A percentile compares a stretch with the other conserved stretches of the same genome.
phyloP scores from a whole-genome alignment of 1,140 invertebrate genomes.

The Acyrthosiphon pisum region DNA sequence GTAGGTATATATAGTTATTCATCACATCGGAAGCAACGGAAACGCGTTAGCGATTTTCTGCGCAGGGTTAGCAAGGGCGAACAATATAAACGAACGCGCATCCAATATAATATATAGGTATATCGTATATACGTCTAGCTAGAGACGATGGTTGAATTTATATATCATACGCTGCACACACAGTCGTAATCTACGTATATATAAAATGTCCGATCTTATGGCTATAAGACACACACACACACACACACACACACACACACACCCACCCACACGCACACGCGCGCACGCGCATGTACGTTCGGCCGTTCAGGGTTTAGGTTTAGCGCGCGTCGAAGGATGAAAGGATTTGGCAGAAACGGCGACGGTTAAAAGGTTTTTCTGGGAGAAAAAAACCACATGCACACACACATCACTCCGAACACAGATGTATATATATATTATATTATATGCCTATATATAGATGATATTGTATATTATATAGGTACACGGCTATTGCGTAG shows the following conservation, averaged over 20 bases:
- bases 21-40: background rate
- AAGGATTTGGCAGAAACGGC: background rate
- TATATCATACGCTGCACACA: background rate
- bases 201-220: background rate
- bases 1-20: background rate
- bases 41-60: background rate
- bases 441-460: background rate
- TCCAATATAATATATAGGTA: background rate
- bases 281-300: background rate
- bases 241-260: background rate
- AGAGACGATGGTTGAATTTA: background rate
- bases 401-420: background rate
- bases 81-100: background rate
- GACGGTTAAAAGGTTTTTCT: slow-evolving; percentile 4
- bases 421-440: background rate
- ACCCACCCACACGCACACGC: no score
- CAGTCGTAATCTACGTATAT: background rate
- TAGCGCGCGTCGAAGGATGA: background rate
- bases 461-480: background rate
- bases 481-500: background rate
- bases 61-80: background rate
- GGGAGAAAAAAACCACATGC: background rate
- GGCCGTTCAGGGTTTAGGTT: background rate
- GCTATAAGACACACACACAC: background rate
- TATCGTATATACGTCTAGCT: background rate